Conservation (phyloP, 2,113 vertebrate species). For the Maccullochella peelii region DNA sequence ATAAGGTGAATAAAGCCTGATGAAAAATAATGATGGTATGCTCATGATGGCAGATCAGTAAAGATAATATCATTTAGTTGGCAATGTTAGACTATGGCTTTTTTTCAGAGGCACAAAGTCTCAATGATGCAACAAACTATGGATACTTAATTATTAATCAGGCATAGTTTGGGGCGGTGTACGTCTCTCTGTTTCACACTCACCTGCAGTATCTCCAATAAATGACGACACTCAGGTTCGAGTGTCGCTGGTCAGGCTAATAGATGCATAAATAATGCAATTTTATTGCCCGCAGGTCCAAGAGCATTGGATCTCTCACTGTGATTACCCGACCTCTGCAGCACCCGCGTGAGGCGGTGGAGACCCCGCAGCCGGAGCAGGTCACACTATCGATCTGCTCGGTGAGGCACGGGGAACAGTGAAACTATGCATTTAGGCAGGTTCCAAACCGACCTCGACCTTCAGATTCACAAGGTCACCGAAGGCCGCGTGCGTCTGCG, state of each 20-base stretch:
- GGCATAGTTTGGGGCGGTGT: too few relatives aligned
- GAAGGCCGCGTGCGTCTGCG: not conserved
- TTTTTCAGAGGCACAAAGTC: not conserved
- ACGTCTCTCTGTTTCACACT: not conserved
- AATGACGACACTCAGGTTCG: not conserved
- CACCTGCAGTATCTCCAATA: not conserved
- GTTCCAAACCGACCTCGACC: slow-evolving; percentile 33
- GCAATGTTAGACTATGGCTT: not conserved
- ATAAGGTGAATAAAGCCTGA: not conserved
- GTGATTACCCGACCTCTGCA: not conserved
- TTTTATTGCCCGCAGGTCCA: not conserved
- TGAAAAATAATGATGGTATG: not conserved
- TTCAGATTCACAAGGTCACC: slow-evolving; percentile 51
- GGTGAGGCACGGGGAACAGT: not conserved
- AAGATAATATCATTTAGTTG: not conserved
- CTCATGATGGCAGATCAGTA: not conserved
- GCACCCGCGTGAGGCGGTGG: not conserved
- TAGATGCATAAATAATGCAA: too few relatives aligned
- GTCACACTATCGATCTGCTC: slow-evolving; percentile 27
- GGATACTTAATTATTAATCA: not conserved
- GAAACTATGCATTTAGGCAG: slow-evolving; percentile 2
- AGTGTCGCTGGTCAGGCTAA: not conserved
- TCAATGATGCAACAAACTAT: not conserved
- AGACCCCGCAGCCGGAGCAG: not conserved
- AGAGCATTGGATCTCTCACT: not conserved